phyloP scores from a whole-genome alignment of 1,140 invertebrate species.

The Venturia canescens region DNA sequence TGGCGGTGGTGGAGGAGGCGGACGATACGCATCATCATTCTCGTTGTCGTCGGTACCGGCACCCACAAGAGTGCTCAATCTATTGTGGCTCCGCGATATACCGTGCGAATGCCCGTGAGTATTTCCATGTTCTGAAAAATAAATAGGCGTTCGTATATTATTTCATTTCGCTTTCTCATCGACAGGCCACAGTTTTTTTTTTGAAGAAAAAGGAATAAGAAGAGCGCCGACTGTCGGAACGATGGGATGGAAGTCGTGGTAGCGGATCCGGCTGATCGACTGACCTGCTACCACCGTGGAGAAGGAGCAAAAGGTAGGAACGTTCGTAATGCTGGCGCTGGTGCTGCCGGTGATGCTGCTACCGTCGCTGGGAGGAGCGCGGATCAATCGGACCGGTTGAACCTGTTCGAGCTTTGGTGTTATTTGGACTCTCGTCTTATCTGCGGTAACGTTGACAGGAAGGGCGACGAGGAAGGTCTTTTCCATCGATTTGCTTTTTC shows the following conservation, averaged over 20 bases:
- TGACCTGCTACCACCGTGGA: no score
- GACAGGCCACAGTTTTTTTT: neutral
- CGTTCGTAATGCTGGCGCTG: no score
- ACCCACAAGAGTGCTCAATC: conserved; percentile 80
- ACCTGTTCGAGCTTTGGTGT: conserved; percentile 37
- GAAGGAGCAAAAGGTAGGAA: no score
- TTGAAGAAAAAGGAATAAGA: no score
- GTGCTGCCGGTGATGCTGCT: no score
- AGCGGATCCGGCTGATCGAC: no score
- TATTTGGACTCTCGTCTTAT: conserved; percentile 12
- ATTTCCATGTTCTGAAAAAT: conserved; percentile 85
- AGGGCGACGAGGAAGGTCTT: neutral
- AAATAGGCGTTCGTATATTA: neutral
- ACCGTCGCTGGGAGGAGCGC: no score
- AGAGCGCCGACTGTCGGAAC: no score
- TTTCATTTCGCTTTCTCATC: neutral
- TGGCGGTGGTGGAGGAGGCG: conserved; percentile 70
- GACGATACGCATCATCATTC: conserved; percentile 84
- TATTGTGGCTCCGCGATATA: conserved; percentile 80
- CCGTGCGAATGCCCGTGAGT: conserved; percentile 86
- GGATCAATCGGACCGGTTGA: no score
- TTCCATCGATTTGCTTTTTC: neutral
- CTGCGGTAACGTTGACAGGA: neutral
- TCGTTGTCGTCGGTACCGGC: conserved; percentile 88
- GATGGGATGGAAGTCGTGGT: conserved; percentile 37